Conservation (phyloP, 2,797 vertebrate genomes). For the Lepilemur septentrionalis region DNA sequence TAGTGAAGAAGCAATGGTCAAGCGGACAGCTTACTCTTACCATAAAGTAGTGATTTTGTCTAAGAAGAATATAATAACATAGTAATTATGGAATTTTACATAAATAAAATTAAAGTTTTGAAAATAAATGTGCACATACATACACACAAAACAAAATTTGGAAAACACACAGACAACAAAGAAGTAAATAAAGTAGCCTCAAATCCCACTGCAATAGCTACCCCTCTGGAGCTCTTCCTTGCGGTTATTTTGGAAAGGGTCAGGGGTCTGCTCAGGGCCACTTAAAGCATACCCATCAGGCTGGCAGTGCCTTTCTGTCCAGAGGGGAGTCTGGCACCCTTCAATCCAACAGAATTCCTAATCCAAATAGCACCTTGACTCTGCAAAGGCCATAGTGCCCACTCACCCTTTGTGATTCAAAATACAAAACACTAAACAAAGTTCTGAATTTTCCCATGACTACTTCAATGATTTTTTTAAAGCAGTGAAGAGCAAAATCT, state of each 20-base stretch:
- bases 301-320: not conserved
- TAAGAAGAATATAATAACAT: not conserved
- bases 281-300: not conserved
- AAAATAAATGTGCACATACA: not conserved
- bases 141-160: not conserved
- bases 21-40: not conserved
- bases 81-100: not conserved
- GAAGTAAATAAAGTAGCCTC: not conserved
- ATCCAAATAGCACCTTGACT: not conserved
- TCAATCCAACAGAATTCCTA: not conserved
- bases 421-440: not conserved
- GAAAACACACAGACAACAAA: slow-evolving; percentile 24
- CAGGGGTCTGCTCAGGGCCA: not conserved
- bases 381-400: not conserved
- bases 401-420: slow-evolving; percentile 27
- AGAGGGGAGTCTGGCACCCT: not conserved
- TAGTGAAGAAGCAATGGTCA: not conserved
- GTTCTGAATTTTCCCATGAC: slow-evolving; percentile 33
- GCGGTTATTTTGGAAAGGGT: not conserved
- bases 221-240: not conserved
- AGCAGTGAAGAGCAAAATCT: slow-evolving; percentile 32
- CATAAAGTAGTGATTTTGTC: not conserved
- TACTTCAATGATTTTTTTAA: not conserved
- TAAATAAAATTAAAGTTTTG: slow-evolving; percentile 6
- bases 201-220: not conserved